These are phyloP conservation scores for Alentia gelatinosa DNA, from an alignment of 2,888 invertebrate species.

Conservation along the genomic window DNA sequence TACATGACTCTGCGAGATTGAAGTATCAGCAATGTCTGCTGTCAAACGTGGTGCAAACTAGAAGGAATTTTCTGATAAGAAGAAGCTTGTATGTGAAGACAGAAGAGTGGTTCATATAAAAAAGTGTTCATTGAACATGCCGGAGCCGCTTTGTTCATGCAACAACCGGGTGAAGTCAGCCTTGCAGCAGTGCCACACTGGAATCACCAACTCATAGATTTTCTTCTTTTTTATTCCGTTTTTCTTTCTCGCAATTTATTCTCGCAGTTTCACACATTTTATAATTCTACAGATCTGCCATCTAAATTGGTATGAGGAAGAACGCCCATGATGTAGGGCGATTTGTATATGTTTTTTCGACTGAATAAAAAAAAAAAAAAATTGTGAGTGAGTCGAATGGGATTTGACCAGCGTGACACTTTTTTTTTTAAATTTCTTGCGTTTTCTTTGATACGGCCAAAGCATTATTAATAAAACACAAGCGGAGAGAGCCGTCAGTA, in stretches of 20 bases:
- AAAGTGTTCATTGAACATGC: not conserved
- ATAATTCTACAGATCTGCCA: too few species aligned
- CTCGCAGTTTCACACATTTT: too few species aligned
- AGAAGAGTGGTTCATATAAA: not conserved
- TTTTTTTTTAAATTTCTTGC: not conserved
- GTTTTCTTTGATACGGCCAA: not conserved
- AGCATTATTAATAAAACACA: not conserved
- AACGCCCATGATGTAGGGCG: too few species aligned
- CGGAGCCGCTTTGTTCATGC: not conserved
- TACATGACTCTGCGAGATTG: too few species aligned
- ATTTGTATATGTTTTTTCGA: too few species aligned
- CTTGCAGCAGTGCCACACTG: not conserved
- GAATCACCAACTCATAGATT: too few species aligned
- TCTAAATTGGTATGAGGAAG: too few species aligned
- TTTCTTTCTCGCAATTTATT: too few species aligned
- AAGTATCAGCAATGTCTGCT: too few species aligned
- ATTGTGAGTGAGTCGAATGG: not conserved
- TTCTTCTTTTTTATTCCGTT: too few species aligned
- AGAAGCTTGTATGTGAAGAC: not conserved
- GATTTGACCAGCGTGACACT: not conserved
- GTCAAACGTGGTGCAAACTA: not conserved
- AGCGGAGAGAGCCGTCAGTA: not conserved
- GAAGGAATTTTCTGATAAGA: not conserved
- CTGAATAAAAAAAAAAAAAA: too few species aligned
- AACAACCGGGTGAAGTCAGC: not conserved